Conservation (phyloP, 2,888 invertebrate genomes). For the Peribatodes rhomboidaria region DNA sequence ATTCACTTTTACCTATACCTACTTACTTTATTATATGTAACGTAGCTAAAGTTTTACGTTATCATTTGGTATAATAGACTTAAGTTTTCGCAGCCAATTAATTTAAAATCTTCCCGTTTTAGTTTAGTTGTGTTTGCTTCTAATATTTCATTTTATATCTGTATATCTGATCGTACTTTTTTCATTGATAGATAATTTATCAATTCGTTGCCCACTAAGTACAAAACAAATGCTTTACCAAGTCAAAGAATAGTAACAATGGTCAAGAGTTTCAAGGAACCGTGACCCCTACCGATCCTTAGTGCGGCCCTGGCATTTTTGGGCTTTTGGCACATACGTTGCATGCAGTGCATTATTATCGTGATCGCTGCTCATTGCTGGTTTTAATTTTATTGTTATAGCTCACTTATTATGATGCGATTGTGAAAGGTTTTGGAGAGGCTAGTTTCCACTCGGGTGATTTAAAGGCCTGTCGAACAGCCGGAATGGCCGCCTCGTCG, state of each 20-base stretch:
- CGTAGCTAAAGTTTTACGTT: too few relatives aligned
- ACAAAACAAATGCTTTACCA: too few relatives aligned
- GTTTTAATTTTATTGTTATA: slow-evolving; percentile 34
- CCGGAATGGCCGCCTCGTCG: slow-evolving; percentile 39
- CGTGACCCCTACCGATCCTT: neutral
- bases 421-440: slow-evolving; percentile 51
- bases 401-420: slow-evolving; percentile 25
- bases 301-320: slow-evolving; percentile 5
- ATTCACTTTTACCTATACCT: slow-evolving; percentile 1
- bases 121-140: too few relatives aligned
- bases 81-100: too few relatives aligned
- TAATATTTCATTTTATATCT: too few relatives aligned
- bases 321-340: slow-evolving; percentile 18
- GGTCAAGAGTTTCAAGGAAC: neutral
- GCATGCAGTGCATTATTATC: slow-evolving; percentile 12
- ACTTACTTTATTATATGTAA: neutral
- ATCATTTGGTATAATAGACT: too few relatives aligned
- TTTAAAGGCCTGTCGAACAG: slow-evolving; percentile 56
- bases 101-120: too few relatives aligned
- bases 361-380: slow-evolving; percentile 23
- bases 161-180: too few relatives aligned
- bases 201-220: too few relatives aligned
- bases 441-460: slow-evolving; percentile 60
- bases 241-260: neutral
- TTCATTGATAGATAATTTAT: too few relatives aligned